A percentile compares a stretch with the other conserved stretches of the same genome.
Evolutionary conservation across 2,113 vertebrate species (phyloP).

Genomic region (Coptodon bakossiorum): DNA sequence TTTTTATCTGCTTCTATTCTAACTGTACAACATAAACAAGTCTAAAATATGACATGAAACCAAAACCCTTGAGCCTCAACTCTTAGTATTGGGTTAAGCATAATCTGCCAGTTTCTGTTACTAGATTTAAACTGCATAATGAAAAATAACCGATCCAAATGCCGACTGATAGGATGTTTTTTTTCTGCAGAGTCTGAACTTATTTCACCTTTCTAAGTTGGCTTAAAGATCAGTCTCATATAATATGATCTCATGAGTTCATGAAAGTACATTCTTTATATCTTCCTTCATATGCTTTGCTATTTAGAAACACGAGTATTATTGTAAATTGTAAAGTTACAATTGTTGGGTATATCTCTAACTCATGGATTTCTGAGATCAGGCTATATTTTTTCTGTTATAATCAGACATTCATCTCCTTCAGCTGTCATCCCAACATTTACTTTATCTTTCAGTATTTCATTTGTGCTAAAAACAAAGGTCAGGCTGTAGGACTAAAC

Average conservation of each 20-base stretch:
- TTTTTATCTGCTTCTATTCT: not conserved
- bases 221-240: not conserved
- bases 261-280: not conserved
- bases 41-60: not conserved
- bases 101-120: not conserved
- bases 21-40: too few relatives aligned
- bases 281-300: not conserved
- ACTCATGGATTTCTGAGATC: too few relatives aligned
- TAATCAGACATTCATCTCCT: too few relatives aligned
- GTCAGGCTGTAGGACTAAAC: too few relatives aligned
- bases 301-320: accelerated
- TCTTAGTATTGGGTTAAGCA: not conserved
- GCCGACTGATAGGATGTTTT: not conserved
- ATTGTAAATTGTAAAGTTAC: not conserved
- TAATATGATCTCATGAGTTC: not conserved
- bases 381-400: too few relatives aligned
- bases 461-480: too few relatives aligned
- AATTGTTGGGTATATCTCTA: too few relatives aligned
- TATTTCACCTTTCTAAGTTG: accelerated
- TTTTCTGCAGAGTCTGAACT: not conserved
- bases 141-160: accelerated
- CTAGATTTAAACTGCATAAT: not conserved
- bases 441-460: too few relatives aligned
- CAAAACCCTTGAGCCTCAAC: not conserved
- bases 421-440: too few relatives aligned